phyloP scores from a whole-genome alignment of 1,140 invertebrate genomes.

The Gonioctena quinquepunctata region DNA sequence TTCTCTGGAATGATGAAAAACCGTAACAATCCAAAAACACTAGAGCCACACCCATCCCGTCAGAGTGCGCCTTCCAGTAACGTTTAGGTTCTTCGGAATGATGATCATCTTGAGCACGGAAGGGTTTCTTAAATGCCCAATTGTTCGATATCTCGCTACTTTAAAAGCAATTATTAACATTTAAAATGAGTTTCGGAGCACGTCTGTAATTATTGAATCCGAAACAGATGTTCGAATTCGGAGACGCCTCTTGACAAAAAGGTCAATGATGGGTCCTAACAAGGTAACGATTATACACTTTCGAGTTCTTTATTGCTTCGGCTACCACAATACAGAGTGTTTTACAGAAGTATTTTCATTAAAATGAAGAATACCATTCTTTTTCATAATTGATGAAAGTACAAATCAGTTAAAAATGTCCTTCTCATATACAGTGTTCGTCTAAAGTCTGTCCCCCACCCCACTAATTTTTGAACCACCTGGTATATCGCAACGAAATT shows the following conservation, averaged over 20 bases:
- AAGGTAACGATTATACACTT: background rate
- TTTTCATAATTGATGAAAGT: too few relatives aligned
- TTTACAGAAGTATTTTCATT: too few relatives aligned
- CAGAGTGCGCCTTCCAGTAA: background rate
- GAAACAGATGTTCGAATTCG: background rate
- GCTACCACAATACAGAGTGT: too few relatives aligned
- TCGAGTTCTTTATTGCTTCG: background rate
- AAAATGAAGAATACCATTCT: too few relatives aligned
- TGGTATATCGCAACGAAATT: too few relatives aligned
- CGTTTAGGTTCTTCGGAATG: background rate
- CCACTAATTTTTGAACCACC: too few relatives aligned
- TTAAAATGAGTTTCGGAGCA: background rate
- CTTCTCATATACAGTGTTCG: too few relatives aligned
- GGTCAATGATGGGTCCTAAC: background rate
- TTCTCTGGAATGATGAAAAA: too few relatives aligned
- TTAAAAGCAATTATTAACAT: background rate
- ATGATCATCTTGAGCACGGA: background rate
- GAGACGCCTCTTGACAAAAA: background rate
- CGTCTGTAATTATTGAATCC: background rate
- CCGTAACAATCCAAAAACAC: too few relatives aligned
- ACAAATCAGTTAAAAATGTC: too few relatives aligned
- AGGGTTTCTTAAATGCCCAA: background rate
- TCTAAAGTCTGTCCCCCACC: too few relatives aligned
- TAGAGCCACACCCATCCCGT: background rate
- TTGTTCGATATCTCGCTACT: background rate